Percentiles rank a stretch among this genome's conserved stretches.
Evolutionary conservation across 2,113 vertebrate species (phyloP).

Genomic region (Maccullochella peelii): DNA sequence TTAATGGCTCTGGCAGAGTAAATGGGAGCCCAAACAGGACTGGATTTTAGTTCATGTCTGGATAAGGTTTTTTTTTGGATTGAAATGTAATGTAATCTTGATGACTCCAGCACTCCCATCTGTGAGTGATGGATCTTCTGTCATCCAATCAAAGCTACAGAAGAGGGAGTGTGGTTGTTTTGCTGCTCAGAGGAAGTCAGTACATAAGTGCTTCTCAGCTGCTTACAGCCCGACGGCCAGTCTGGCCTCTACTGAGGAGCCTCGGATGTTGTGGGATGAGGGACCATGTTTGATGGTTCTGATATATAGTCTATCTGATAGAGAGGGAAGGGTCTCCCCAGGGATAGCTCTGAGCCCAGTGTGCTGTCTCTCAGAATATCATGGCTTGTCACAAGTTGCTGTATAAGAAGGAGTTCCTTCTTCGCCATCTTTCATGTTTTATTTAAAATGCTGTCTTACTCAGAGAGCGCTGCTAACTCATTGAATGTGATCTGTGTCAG

Average conservation of each 20-base stretch:
- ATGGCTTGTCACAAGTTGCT: slow-evolving; percentile 71
- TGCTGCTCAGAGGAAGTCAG: slow-evolving; percentile 37
- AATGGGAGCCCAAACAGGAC: not conserved
- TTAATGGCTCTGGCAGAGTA: slow-evolving; percentile 39
- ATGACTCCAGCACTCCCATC: slow-evolving; percentile 23
- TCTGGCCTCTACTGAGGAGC: slow-evolving; percentile 33
- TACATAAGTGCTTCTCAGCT: slow-evolving; percentile 50
- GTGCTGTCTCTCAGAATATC: slow-evolving; percentile 76
- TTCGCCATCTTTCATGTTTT: slow-evolving; percentile 80
- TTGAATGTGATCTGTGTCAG: slow-evolving; percentile 71
- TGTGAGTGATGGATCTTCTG: slow-evolving; percentile 31
- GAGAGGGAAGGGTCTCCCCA: slow-evolving; percentile 55
- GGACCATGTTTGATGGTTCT: slow-evolving; percentile 56
- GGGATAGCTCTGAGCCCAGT: slow-evolving; percentile 54
- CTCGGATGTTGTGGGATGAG: slow-evolving; percentile 34
- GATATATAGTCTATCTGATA: slow-evolving; percentile 61
- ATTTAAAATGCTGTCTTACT: slow-evolving; percentile 77
- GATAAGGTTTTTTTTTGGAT: slow-evolving; percentile 1
- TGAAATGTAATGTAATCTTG: slow-evolving; percentile 33
- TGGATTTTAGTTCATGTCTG: slow-evolving; percentile 21
- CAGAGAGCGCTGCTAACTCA: slow-evolving; percentile 73
- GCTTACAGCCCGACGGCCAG: slow-evolving; percentile 48
- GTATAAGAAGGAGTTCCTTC: slow-evolving; percentile 62
- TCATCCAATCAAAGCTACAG: slow-evolving; percentile 22
- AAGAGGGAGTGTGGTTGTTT: slow-evolving; percentile 29